Conservation (phyloP, 2,888 invertebrate species). For the Drosophila emarginata region DNA sequence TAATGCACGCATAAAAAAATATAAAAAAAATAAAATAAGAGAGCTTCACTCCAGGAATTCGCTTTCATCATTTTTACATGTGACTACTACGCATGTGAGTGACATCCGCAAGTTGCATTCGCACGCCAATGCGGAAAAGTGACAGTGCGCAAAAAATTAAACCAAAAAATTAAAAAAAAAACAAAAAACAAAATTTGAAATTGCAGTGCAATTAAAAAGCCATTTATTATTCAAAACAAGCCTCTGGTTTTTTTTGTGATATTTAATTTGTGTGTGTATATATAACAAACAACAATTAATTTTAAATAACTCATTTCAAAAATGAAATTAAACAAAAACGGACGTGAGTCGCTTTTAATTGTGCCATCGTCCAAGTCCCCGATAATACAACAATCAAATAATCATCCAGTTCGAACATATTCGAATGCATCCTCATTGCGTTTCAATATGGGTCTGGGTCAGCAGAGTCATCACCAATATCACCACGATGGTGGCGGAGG, state of each 20-base stretch:
- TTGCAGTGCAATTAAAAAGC: conserved; percentile 15
- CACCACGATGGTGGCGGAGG: background rate
- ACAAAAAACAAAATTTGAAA: background rate
- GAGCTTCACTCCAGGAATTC: conserved; percentile 47
- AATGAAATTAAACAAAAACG: conserved; percentile 60
- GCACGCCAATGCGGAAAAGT: conserved; percentile 32
- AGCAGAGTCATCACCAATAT: conserved; percentile 21
- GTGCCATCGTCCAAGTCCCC: conserved; percentile 63
- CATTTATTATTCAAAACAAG: conserved; percentile 47
- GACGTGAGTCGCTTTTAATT: conserved; percentile 69
- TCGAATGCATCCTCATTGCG: conserved; percentile 68
- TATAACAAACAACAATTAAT: conserved; percentile 13
- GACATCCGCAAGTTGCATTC: conserved; percentile 27
- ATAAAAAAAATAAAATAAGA: conserved; percentile 42
- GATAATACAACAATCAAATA: conserved; percentile 18
- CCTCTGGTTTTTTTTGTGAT: conserved; percentile 36
- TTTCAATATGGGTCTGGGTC: conserved; percentile 54
- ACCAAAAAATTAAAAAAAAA: conserved; percentile 3
- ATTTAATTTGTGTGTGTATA: conserved; percentile 21
- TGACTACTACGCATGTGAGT: conserved; percentile 36
- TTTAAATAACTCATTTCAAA: conserved; percentile 16
- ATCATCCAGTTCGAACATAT: conserved; percentile 65
- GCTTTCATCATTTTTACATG: conserved; percentile 26
- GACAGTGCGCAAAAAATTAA: conserved; percentile 17
- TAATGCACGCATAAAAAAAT: conserved; percentile 51